phyloP scores from a whole-genome alignment of 2,888 invertebrate species.

The Agrochola lychnidis region DNA sequence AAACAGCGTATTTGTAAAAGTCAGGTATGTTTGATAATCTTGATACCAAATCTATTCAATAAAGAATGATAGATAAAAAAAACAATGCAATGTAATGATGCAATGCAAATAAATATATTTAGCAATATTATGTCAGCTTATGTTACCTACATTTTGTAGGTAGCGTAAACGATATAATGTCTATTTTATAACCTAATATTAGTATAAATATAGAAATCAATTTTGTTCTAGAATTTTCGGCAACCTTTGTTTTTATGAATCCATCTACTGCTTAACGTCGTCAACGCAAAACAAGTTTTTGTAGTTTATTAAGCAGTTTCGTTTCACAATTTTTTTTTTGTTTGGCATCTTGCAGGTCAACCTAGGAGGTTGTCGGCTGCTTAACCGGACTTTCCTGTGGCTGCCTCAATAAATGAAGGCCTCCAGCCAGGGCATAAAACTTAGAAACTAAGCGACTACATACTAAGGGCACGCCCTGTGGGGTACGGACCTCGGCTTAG shows the following conservation, averaged over 20 bases:
- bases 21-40: conserved; percentile 12
- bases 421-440: no score
- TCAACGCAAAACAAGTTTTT: neutral
- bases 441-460: no score
- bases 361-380: no score
- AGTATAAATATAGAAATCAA: neutral
- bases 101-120: neutral
- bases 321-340: no score
- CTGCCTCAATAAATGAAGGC: no score
- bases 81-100: neutral
- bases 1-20: no score
- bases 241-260: conserved; percentile 8
- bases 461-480: no score
- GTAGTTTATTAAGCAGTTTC: no score
- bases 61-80: conserved; percentile 8
- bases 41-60: conserved; percentile 18
- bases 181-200: neutral
- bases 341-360: no score
- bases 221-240: neutral
- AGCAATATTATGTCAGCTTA: conserved; percentile 6
- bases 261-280: neutral
- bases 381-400: no score
- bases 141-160: neutral
- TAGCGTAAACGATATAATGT: neutral
- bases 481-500: no score